Evolutionary conservation across 2,113 vertebrate species (phyloP).

Genomic region (Barnardius zonarius): DNA sequence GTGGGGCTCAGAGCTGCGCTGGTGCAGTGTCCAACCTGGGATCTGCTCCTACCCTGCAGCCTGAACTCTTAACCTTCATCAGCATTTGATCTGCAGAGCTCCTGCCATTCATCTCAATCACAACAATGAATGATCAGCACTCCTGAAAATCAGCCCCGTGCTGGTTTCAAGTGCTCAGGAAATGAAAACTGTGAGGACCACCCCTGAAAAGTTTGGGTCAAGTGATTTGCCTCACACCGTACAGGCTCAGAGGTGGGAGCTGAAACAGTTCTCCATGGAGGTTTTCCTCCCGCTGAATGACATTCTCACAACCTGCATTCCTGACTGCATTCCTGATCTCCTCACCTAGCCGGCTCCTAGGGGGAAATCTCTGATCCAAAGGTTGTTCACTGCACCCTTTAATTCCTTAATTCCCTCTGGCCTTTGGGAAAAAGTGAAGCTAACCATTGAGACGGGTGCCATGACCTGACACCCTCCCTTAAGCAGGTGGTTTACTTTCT

Average conservation of each 20-base stretch:
- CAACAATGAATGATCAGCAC: neutral
- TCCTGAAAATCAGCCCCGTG: conserved; percentile 3
- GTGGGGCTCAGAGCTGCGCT: neutral
- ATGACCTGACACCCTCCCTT: neutral
- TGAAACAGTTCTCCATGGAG: neutral
- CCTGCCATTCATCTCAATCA: neutral
- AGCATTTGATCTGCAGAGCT: neutral
- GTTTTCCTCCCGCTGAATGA: neutral
- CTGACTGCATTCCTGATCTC: neutral
- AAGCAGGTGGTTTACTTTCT: neutral
- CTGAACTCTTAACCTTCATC: neutral
- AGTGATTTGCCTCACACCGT: neutral
- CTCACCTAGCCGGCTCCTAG: neutral
- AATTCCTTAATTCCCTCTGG: neutral
- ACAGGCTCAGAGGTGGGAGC: neutral
- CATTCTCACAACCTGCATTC: neutral
- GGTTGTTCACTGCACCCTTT: neutral
- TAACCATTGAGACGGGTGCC: neutral
- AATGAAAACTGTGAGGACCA: neutral
- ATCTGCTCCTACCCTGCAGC: neutral
- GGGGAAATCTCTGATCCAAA: neutral
- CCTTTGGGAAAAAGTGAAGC: neutral
- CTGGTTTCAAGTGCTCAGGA: neutral
- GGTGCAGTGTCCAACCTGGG: neutral
- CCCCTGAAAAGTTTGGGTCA: neutral